Evolutionary conservation across 2,797 vertebrate genomes (phyloP).

Genomic region (Anomalospiza imberbis): DNA sequence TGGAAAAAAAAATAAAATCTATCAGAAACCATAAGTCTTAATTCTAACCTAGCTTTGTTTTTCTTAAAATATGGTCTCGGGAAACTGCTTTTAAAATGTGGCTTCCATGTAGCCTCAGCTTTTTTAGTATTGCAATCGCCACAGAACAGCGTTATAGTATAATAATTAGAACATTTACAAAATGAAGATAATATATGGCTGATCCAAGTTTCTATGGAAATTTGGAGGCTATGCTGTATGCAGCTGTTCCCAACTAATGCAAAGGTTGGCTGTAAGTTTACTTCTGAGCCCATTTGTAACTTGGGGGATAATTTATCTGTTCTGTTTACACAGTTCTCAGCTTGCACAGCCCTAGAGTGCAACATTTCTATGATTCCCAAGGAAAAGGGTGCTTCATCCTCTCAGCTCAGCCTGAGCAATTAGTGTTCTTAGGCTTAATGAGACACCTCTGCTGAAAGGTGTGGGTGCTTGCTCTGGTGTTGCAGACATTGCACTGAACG

Average conservation of each 20-base stretch:
- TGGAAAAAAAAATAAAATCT: conserved; percentile 21
- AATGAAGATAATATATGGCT: conserved; percentile 40
- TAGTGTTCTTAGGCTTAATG: background rate
- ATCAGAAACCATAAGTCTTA: conserved; percentile 13
- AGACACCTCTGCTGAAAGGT: background rate
- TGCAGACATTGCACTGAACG: background rate
- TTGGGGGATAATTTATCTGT: conserved; percentile 38
- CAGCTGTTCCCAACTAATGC: conserved; percentile 61
- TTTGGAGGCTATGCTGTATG: conserved; percentile 35
- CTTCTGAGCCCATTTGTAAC: conserved; percentile 18
- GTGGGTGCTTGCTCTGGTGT: background rate
- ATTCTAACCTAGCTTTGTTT: conserved; percentile 5
- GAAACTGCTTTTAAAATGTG: background rate
- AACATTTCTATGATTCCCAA: background rate
- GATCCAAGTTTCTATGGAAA: conserved; percentile 67
- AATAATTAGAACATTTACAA: conserved; percentile 60
- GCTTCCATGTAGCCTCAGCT: background rate
- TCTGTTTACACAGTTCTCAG: conserved; percentile 42
- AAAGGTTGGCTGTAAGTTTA: conserved; percentile 43
- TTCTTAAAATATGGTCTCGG: background rate
- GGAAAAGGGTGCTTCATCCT: background rate
- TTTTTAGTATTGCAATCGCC: background rate
- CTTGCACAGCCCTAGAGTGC: background rate
- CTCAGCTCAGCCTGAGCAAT: background rate
- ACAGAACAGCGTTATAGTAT: background rate